These are phyloP conservation scores for Gyrodactylus bullatarudis DNA, from an alignment of 1,140 invertebrate species.

Conservation along the genomic window DNA sequence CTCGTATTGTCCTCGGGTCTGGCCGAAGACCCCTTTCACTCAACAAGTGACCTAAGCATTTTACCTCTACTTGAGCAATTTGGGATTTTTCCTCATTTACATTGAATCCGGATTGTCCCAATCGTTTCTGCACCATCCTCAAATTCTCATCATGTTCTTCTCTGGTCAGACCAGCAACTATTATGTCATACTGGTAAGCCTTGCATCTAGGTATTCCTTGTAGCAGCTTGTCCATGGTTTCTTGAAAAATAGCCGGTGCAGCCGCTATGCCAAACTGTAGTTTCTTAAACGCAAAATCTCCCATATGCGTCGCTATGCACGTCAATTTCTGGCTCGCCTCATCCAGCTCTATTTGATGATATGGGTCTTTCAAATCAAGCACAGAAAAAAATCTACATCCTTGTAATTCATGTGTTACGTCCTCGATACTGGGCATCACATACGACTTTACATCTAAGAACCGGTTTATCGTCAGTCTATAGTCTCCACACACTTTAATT, in stretches of 20 bases:
- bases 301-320: background rate
- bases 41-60: conserved; percentile 14
- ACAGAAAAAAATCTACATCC: background rate
- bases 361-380: background rate
- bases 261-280: conserved; percentile 3
- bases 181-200: background rate
- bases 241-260: conserved; percentile 3
- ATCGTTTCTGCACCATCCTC: background rate
- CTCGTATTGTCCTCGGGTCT: conserved; percentile 10
- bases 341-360: background rate
- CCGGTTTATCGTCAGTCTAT: background rate
- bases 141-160: conserved; percentile 2
- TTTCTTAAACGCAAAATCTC: background rate
- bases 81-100: conserved; percentile 10
- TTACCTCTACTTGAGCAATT: conserved; percentile 10
- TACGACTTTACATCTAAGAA: background rate
- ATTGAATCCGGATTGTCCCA: conserved; percentile 5
- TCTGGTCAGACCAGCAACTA: background rate
- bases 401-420: background rate
- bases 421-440: background rate
- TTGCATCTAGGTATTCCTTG: background rate
- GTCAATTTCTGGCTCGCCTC: background rate
- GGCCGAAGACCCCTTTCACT: conserved; percentile 9
- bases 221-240: background rate
- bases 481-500: conserved; percentile 13